phyloP scores from a whole-genome alignment of 2,797 vertebrate genomes.

The Emydoidea blandingii region DNA sequence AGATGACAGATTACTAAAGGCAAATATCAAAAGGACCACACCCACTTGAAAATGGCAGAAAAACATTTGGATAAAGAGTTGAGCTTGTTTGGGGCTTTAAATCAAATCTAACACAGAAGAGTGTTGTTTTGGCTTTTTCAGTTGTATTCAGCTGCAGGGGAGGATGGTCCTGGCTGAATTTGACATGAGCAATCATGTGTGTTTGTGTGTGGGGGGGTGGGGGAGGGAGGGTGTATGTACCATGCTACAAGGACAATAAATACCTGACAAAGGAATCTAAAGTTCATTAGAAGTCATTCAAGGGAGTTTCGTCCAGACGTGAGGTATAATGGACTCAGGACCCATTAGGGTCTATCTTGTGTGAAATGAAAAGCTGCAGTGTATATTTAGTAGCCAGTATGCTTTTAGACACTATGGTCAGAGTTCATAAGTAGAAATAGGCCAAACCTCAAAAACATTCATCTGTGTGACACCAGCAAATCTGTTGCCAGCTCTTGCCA shows the following conservation, averaged over 20 bases:
- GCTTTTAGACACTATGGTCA: neutral
- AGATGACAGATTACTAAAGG: neutral
- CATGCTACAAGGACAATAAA: conserved; percentile 44
- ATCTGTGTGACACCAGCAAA: neutral
- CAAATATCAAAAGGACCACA: neutral
- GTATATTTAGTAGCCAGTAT: neutral
- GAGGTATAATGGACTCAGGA: neutral
- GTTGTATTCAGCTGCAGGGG: neutral
- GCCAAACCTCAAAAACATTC: neutral
- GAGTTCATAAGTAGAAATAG: neutral
- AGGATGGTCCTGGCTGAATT: neutral
- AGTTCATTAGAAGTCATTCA: conserved; percentile 36
- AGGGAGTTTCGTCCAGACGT: conserved; percentile 32
- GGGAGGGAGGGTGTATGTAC: neutral
- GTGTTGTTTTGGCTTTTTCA: neutral
- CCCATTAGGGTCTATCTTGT: neutral
- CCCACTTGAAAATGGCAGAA: neutral
- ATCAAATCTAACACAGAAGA: neutral
- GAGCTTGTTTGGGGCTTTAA: neutral
- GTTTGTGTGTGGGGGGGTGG: neutral
- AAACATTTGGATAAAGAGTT: neutral
- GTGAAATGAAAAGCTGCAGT: neutral
- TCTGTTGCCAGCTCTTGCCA: neutral
- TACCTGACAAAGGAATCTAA: conserved; percentile 51
- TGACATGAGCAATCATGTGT: neutral